phyloP scores from a whole-genome alignment of 2,113 vertebrate genomes.

The Eurystomus gularis region DNA sequence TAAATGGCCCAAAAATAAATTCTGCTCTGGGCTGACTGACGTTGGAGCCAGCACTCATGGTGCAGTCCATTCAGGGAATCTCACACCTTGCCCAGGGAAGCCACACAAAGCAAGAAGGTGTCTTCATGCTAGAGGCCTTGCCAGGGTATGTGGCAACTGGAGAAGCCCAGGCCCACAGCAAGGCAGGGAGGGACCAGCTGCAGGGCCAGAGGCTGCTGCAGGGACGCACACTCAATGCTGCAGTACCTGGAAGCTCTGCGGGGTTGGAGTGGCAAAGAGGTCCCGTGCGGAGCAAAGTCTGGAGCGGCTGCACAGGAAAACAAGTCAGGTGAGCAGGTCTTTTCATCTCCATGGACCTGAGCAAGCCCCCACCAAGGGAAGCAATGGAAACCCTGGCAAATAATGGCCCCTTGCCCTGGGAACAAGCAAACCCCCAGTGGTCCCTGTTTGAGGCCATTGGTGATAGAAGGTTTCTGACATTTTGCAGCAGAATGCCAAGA shows the following conservation, averaged over 20 bases:
- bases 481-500: not conserved
- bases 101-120: not conserved
- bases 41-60: not conserved
- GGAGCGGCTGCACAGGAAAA: slow-evolving; percentile 75
- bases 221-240: accelerated
- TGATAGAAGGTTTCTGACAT: not conserved
- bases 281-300: slow-evolving; percentile 69
- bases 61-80: not conserved
- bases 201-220: not conserved
- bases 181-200: not conserved
- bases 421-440: not conserved
- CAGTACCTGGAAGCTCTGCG: slow-evolving; percentile 87
- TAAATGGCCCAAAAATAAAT: not conserved
- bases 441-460: not conserved
- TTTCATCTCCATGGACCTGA: not conserved
- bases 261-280: slow-evolving; percentile 68
- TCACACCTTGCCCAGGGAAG: not conserved
- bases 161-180: not conserved
- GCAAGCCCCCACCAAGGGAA: not conserved
- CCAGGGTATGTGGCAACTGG: not conserved
- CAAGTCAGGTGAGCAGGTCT: not conserved
- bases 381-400: not conserved
- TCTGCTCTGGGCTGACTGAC: not conserved
- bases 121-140: not conserved
- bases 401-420: not conserved